Conservation (phyloP, 2,113 vertebrate genomes). For the Columba livia region DNA sequence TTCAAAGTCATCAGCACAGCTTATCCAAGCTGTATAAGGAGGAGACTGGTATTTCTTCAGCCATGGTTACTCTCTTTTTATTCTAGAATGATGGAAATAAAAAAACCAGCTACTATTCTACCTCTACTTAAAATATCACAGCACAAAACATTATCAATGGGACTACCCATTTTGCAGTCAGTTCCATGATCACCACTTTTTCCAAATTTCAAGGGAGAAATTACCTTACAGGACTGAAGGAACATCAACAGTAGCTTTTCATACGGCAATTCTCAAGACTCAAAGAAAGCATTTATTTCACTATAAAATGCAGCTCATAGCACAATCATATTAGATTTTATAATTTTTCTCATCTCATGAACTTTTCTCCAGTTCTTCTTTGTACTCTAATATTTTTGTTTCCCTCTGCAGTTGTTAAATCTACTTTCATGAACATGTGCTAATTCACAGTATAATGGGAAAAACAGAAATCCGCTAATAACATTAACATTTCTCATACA, state of each 20-base stretch:
- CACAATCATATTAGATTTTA: background rate
- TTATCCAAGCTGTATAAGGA: background rate
- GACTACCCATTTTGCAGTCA: background rate
- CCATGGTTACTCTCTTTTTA: background rate
- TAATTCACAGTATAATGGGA: background rate
- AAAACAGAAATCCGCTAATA: background rate
- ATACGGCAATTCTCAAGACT: background rate
- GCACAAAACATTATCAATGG: background rate
- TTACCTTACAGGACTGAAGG: background rate
- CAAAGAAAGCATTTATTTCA: background rate
- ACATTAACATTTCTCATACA: background rate
- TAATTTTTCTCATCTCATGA: background rate
- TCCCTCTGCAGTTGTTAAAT: background rate
- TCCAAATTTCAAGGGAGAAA: background rate
- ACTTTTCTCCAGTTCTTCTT: background rate
- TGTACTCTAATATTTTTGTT: background rate
- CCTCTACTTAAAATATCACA: background rate
- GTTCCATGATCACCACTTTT: background rate
- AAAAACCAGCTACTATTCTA: background rate
- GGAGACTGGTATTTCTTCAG: background rate
- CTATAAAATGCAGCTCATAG: background rate
- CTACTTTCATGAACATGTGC: background rate
- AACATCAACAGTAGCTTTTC: background rate
- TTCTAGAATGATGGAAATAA: background rate
- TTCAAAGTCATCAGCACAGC: background rate